Evolutionary conservation across 2,888 invertebrate species (phyloP).

Genomic region (Dastarcus helophoroides): DNA sequence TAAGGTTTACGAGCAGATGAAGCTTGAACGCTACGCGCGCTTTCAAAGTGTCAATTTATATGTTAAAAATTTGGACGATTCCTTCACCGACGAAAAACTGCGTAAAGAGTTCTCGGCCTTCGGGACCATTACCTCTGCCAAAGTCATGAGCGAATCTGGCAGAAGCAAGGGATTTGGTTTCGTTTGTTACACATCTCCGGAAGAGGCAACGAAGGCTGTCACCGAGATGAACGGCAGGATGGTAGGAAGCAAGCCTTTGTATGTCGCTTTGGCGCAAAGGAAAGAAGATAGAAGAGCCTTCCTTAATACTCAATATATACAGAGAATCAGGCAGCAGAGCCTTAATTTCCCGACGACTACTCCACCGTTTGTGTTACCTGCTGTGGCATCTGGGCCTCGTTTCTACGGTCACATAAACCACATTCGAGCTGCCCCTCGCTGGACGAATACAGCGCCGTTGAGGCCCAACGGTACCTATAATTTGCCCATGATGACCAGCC

Average conservation of each 20-base stretch:
- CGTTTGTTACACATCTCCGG: constrained; percentile 57
- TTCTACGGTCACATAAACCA: constrained; percentile 84
- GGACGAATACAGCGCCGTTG: constrained; percentile 62
- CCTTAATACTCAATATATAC: constrained; percentile 56
- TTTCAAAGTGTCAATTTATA: constrained; percentile 58
- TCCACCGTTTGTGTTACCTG: constrained; percentile 69
- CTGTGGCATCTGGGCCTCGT: constrained; percentile 74
- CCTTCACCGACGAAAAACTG: constrained; percentile 53
- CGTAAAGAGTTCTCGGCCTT: constrained; percentile 52
- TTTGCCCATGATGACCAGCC: constrained; percentile 39
- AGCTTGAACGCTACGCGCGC: constrained; percentile 77
- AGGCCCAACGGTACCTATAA: constrained; percentile 55
- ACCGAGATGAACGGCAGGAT: constrained; percentile 62
- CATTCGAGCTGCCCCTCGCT: constrained; percentile 80
- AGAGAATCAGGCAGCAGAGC: constrained; percentile 64
- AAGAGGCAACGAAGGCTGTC: constrained; percentile 60
- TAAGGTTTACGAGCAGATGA: constrained; percentile 88
- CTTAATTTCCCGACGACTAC: constrained; percentile 72
- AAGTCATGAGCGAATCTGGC: constrained; percentile 52
- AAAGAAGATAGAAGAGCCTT: constrained; percentile 60
- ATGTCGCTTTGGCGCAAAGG: constrained; percentile 60
- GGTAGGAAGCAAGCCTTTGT: constrained; percentile 56
- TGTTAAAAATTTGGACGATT: constrained; percentile 61
- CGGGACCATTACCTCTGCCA: constrained; percentile 60
- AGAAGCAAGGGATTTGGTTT: constrained; percentile 51